These are phyloP conservation scores for Cottus gobio DNA, from an alignment of 2,113 vertebrate genomes.

Conservation along the genomic window DNA sequence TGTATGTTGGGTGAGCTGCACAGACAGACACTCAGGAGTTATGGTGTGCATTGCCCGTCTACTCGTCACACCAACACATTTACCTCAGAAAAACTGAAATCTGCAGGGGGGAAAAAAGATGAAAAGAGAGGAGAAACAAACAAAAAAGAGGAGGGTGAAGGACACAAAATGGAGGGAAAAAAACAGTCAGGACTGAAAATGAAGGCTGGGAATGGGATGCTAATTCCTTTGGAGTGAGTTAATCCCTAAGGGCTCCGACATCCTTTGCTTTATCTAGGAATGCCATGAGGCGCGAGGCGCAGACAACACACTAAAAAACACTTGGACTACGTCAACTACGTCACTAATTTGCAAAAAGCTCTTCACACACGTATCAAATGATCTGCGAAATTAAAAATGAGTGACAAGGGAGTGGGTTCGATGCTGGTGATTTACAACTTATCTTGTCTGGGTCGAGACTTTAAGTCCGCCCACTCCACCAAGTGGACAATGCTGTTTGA, in stretches of 20 bases:
- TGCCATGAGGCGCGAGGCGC: slow-evolving; percentile 43
- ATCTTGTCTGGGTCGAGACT: background rate
- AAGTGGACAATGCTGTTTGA: background rate
- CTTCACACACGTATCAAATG: background rate
- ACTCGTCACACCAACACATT: slow-evolving; percentile 31
- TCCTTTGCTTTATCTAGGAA: slow-evolving; percentile 63
- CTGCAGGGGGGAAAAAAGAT: background rate
- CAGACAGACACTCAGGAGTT: slow-evolving; percentile 1
- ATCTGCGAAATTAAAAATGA: background rate
- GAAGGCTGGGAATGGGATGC: slow-evolving; percentile 30
- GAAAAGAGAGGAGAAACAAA: slow-evolving; percentile 11
- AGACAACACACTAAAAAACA: slow-evolving; percentile 7
- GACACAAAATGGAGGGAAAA: slow-evolving; percentile 2
- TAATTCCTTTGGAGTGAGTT: slow-evolving; percentile 65
- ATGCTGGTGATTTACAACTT: background rate
- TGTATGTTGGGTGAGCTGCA: background rate
- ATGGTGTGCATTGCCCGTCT: background rate
- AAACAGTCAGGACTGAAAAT: slow-evolving; percentile 10
- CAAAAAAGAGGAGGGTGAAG: background rate
- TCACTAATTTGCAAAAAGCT: background rate
- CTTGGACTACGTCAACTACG: background rate
- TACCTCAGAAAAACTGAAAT: slow-evolving; percentile 21
- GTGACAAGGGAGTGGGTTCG: background rate
- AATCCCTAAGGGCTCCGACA: slow-evolving; percentile 62
- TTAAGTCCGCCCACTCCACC: background rate